Base-by-base conservation (phyloP, 2,113 vertebrate genomes). In the Falco punctatus region DNA sequence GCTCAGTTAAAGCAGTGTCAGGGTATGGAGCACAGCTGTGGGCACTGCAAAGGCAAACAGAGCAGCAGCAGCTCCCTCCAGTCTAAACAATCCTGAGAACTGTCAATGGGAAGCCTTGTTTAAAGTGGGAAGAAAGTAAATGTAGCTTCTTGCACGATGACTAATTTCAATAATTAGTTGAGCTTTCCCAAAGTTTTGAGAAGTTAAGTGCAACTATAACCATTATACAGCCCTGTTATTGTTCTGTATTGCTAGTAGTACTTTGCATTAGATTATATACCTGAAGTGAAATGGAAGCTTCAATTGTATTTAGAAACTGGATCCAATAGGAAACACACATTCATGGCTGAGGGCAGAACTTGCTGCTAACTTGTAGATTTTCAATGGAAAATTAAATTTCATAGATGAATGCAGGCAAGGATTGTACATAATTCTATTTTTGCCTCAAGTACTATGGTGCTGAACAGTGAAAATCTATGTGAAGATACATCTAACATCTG, bases 371-470 rank as follows among this genome's bases (percentile, higher is more conserved):
- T 55, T 96, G 89, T 83, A 92, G 89, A 93, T 96, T 95, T 97
- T 96, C 71, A 92, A 83, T 74, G 93, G 89, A 95, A 96, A 97
- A 97, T 97, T 97, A 82, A 82, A 97, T 97, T 97, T 97, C 81
- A 94, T 93, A 96, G 91, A 91, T 97, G 91, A 91, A 78, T 96
- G 89, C 71, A 88, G 91, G 51, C 78, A 88, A 93, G 71, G 94
- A 78, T 91, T 91, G 59, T 81, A 77, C 42, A 13, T 94, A 90
- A 95, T 91, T 95, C 55, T 90, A 0, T 48, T 95, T 97, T 96
- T 95, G 51, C 87, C 79, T 83, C 51, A 91, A 92, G 81, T 95
- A 73, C 46, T 44, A 35, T n/a, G 19, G 35, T 86, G 26, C 71
- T 67, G 79, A 96, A 65, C 42, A 80, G 71, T 73, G 59, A 90